phyloP scores from a whole-genome alignment of 2,113 vertebrate species.

The Antechinus flavipes region DNA sequence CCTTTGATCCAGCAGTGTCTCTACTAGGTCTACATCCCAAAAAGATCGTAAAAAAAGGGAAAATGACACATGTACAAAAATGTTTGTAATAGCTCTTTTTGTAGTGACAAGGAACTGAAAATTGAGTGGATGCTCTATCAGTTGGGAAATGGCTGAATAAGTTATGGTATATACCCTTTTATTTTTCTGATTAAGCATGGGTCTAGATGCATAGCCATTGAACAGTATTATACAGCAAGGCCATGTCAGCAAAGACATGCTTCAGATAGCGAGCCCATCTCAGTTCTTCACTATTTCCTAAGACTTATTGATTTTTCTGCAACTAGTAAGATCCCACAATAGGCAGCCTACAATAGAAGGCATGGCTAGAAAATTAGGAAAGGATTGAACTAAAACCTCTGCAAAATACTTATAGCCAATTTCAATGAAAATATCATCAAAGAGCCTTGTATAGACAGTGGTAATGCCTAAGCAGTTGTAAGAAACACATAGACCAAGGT shows the following conservation, averaged over 20 bases:
- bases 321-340: constrained; percentile 84
- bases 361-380: constrained; percentile 85
- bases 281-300: not conserved
- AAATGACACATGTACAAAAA: no score
- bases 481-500: no score
- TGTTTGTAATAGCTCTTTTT: no score
- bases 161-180: no score
- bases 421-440: constrained; percentile 81
- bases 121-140: no score
- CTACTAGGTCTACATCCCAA: no score
- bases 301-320: not conserved
- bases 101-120: no score
- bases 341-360: constrained; percentile 88
- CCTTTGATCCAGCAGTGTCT: no score
- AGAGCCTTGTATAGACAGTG: constrained; percentile 52
- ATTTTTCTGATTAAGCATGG: constrained; percentile 65
- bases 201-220: constrained; percentile 86
- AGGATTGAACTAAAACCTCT: constrained; percentile 68
- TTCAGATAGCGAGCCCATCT: constrained; percentile 76
- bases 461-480: no score
- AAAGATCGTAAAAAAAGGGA: no score
- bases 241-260: constrained; percentile 87
- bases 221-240: constrained; percentile 83
- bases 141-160: no score
- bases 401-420: constrained; percentile 85